Base-by-base conservation (phyloP, 2,888 invertebrate genomes). In the Orthosia cruda region DNA sequence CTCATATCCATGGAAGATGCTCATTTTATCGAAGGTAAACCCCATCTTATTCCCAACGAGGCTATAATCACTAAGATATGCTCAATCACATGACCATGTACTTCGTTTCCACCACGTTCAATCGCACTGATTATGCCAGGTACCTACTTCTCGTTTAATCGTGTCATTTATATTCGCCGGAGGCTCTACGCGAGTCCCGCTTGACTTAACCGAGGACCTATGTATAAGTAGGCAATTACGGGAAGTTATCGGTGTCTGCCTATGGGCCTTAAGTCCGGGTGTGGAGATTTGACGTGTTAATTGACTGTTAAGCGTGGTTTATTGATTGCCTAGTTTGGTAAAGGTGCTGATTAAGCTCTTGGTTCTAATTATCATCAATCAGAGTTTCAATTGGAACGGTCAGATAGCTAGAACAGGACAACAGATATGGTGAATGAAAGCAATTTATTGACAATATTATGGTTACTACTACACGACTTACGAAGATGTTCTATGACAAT, bases 171-270 rank as follows among this genome's bases (percentile, higher is more conserved):
- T 71, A 81, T 80, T 78, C 87, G 50, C 40, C 23, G 20, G n/a
- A 32, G 57, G 74, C 64, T 52, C 66, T 66, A n/a, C 58, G 59
- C 66, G 54, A 58, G 82, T 59, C 85, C 77, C 68, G 85, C 75
- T 71, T 62, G 65, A 9, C n/a, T 12, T 26, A 32, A 26, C 54
- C 47, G 18, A 26, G 52, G 65, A 20, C 49, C 62, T 54, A 40
- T n/a, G n/a, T n/a, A n/a, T 83, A 83, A 84, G 47, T 68, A 76
- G 82, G 71, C 82, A 71, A 69, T 81, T 84, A 82, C 18, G 57
- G 50, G 57, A 68, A 84, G 68, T 81, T 71, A 75, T 62, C 32
- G 64, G 15, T 57, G 11, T 13, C 61, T 55, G 7, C 18, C n/a
- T 71, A 54, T 63, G 32, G 45, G 40, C 11, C 5, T 64, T 68